A percentile compares a stretch with the other conserved stretches of the same genome.
Conservation (phyloP, 1,140 invertebrate genomes). For the Drosophila pectinifera region DNA sequence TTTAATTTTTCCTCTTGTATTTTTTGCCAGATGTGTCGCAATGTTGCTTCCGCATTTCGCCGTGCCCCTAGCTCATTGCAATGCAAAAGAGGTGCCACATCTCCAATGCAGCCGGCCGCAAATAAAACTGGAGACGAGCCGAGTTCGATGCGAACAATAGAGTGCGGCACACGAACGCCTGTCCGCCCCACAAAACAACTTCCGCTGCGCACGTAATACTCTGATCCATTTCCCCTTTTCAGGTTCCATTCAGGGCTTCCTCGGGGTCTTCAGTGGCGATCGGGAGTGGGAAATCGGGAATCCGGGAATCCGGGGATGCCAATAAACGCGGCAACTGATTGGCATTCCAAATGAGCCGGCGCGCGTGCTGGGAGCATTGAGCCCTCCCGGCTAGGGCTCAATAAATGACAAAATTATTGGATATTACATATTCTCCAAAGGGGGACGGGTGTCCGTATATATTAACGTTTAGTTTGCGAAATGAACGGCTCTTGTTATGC, state of each 20-base stretch:
- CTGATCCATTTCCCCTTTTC: conserved; percentile 44
- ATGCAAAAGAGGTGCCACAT: conserved; percentile 72
- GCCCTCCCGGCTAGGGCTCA: conserved; percentile 31
- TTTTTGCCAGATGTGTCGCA: conserved; percentile 23
- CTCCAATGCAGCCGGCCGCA: conserved; percentile 47
- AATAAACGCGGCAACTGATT: conserved; percentile 75
- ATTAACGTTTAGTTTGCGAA: conserved; percentile 22
- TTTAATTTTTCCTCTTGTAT: background rate
- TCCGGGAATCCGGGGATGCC: conserved; percentile 34
- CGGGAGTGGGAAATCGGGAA: background rate
- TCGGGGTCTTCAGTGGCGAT: background rate
- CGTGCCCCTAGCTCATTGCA: conserved; percentile 46
- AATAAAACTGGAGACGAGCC: conserved; percentile 19
- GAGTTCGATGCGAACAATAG: conserved; percentile 59
- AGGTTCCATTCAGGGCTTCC: conserved; percentile 3
- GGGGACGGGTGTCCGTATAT: conserved; percentile 11
- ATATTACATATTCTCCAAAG: conserved; percentile 38
- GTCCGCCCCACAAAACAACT: conserved; percentile 47
- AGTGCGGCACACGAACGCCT: conserved; percentile 49
- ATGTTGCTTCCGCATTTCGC: conserved; percentile 60
- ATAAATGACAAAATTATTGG: conserved; percentile 70
- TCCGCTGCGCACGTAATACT: conserved; percentile 61
- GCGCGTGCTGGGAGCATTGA: conserved; percentile 45
- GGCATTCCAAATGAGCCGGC: conserved; percentile 72
- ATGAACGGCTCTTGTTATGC: conserved; percentile 18